A percentile compares a stretch with the other conserved stretches of the same genome.
These are phyloP conservation scores for Rhodeus uyekii DNA, from an alignment of 2,797 vertebrate species.

Conservation along the genomic window DNA sequence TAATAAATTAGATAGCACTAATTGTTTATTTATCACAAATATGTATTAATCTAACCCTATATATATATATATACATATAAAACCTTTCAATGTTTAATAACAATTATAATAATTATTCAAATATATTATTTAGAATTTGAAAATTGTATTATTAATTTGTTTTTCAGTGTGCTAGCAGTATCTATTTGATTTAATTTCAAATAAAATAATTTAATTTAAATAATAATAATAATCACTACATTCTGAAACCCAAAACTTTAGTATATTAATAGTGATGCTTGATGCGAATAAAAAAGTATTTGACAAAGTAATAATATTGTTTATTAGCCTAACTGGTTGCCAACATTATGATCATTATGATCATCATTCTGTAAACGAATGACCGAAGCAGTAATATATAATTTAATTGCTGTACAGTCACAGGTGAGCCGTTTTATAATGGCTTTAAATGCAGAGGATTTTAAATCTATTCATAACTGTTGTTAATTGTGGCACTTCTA, in stretches of 20 bases:
- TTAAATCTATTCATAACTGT: not conserved
- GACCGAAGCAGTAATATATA: not conserved
- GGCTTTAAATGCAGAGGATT: not conserved
- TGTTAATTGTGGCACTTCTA: not conserved
- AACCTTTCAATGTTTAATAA: no score
- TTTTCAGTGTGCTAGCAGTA: no score
- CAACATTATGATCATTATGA: conserved; percentile 9
- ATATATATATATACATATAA: no score
- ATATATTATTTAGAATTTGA: no score
- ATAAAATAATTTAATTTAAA: not conserved
- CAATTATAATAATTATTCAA: no score
- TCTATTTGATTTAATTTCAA: no score
- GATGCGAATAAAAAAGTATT: not conserved
- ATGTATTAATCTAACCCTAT: no score
- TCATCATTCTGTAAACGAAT: not conserved
- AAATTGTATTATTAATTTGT: no score
- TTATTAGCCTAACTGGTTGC: not conserved
- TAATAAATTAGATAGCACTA: no score
- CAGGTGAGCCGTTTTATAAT: not conserved
- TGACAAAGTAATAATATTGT: not conserved
- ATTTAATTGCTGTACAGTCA: not conserved
- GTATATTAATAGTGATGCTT: not conserved
- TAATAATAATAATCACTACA: not conserved
- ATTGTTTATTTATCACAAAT: no score
- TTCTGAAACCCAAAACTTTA: not conserved